Evolutionary conservation across 2,888 invertebrate species (phyloP), one percentile per base, ranked within the genome.

Genomic region (Tinea semifulvella): DNA sequence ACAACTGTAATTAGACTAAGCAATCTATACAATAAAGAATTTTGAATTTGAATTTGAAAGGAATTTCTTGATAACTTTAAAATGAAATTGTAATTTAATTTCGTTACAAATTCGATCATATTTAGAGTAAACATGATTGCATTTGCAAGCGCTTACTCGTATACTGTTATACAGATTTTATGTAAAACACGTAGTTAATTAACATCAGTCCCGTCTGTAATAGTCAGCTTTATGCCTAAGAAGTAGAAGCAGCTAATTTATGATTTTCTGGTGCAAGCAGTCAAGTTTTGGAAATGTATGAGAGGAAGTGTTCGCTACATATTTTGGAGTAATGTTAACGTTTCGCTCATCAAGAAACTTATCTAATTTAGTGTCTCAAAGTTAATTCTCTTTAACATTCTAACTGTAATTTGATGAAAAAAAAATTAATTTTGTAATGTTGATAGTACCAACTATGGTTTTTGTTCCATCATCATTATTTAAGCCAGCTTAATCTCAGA

Each of bases 161-260:
- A n/a, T n/a, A n/a, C n/a, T n/a, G 31, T 14, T 31, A 31, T n/a
- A 31, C 6, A 31, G 31, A 11, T 31, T 31, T 31, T 31, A 31
- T 31, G 31, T 31, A 13, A 31, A 31, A 31, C 31, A 31, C 31
- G 13, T 31, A 31, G 13, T 14, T 31, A 13, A 31, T 31, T 31
- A 14, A 14, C 31, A 31, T 31, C 5, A 22, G 2, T 14, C 31
- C 13, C 2, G 27, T 27, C 31, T 4, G 31, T 31, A 31, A 31
- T 31, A 31, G 31, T 31, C 31, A 31, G 31, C 14, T 31, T 31
- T 31, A 31, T 31, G 31, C 14, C 8, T 7, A n/a, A 31, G 13
- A n/a, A n/a, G 14, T 31, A 14, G 13, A 14, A 14, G 31, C 13
- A 31, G 31, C 14, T 13, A 31, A 14, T n/a, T 31, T 31, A 31